Evolutionary conservation across 2,888 invertebrate species (phyloP).

Genomic region (Vanessa cardui): DNA sequence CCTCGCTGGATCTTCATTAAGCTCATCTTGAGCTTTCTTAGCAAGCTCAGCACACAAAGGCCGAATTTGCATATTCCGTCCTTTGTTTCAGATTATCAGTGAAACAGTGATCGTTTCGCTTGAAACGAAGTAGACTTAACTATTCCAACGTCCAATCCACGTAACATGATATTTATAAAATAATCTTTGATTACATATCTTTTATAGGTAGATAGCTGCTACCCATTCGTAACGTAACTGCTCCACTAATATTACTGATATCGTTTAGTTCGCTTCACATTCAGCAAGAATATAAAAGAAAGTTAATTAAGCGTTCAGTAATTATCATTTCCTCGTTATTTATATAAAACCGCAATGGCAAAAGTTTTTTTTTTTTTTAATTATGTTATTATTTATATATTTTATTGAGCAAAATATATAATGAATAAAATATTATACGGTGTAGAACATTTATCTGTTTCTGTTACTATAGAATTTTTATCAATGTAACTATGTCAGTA

Average conservation of each 20-base stretch:
- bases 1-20: constrained; percentile 75
- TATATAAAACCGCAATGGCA: neutral
- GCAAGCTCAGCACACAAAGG: constrained; percentile 48
- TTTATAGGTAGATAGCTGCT: constrained; percentile 13
- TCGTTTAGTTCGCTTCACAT: neutral
- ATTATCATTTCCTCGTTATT: neutral
- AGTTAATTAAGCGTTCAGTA: neutral
- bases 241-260: neutral
- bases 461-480: neutral
- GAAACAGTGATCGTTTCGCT: neutral
- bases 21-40: constrained; percentile 65
- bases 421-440: neutral
- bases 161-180: constrained; percentile 17
- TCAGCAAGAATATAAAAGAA: neutral
- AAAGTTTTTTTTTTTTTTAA: too few species aligned
- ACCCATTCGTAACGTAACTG: neutral
- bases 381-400: too few species aligned
- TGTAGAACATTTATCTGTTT: neutral
- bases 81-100: neutral
- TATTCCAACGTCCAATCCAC: constrained; percentile 21
- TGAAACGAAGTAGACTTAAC: constrained; percentile 3
- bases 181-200: constrained; percentile 33
- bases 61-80: constrained; percentile 48
- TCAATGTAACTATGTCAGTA: neutral
- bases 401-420: neutral